Percentiles rank a stretch among this genome's conserved stretches.
Evolutionary conservation across 2,888 invertebrate species (phyloP).

Genomic region (Conops quadrifasciatus): DNA sequence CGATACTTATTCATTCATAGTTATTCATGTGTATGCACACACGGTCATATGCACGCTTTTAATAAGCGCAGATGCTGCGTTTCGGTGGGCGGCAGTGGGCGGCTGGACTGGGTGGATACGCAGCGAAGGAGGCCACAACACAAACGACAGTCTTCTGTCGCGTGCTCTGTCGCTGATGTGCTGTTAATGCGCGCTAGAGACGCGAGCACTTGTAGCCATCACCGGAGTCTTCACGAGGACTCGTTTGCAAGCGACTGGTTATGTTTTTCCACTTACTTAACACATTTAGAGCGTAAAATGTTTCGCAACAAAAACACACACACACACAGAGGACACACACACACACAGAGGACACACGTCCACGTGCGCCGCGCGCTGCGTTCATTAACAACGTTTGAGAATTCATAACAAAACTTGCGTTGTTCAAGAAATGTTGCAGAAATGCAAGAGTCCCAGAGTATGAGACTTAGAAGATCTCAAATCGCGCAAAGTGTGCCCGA

Average conservation of each 20-base stretch:
- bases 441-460: no score
- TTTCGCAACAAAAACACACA: background rate
- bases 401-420: background rate
- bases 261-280: constrained; percentile 43
- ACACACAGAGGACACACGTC: background rate
- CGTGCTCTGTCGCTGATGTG: constrained; percentile 2
- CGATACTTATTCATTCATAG: no score
- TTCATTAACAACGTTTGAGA: background rate
- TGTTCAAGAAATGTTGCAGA: background rate
- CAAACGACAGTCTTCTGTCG: background rate
- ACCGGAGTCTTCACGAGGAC: background rate
- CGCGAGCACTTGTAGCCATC: background rate
- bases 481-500: no score
- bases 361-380: no score
- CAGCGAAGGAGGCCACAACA: background rate
- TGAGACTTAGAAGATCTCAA: no score
- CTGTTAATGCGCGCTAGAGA: background rate
- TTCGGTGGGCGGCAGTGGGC: no score
- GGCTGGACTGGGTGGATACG: no score
- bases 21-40: no score
- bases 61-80: no score
- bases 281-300: constrained; percentile 37
- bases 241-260: background rate
- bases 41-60: no score
- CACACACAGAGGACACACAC: no score